Evolutionary conservation across 2,797 vertebrate species (phyloP).

Genomic region (Anguilla pacifica): DNA sequence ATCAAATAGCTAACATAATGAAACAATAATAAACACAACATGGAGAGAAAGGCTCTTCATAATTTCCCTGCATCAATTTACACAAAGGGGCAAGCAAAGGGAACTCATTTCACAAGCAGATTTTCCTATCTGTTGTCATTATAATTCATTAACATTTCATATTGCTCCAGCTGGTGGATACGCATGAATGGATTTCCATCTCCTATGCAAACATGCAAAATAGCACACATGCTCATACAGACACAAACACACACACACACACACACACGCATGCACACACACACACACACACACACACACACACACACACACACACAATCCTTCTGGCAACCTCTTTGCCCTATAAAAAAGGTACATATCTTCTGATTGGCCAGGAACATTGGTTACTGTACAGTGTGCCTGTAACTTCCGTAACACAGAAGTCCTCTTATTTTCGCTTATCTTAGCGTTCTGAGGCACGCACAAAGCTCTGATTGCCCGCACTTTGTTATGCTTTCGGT

Average conservation of each 20-base stretch:
- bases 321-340: not conserved
- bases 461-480: not conserved
- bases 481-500: slow-evolving; percentile 12
- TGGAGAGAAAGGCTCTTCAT: not conserved
- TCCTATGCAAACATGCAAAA: not conserved
- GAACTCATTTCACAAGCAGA: not conserved
- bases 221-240: slow-evolving; percentile 11
- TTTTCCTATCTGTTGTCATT: not conserved
- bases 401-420: not conserved
- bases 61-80: not conserved
- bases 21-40: not conserved
- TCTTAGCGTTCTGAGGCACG: not conserved
- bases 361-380: not conserved
- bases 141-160: not conserved
- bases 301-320: slow-evolving; percentile 3
- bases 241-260: not conserved
- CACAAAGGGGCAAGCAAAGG: not conserved
- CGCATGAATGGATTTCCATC: not conserved
- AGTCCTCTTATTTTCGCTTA: not conserved
- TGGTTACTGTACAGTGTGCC: not conserved
- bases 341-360: slow-evolving; percentile 11
- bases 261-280: not conserved
- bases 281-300: not conserved
- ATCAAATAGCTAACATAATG: not conserved
- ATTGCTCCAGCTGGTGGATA: slow-evolving; percentile 5